Evolutionary conservation across 2,113 vertebrate genomes (phyloP).

Genomic region (Aviceda subcristata): DNA sequence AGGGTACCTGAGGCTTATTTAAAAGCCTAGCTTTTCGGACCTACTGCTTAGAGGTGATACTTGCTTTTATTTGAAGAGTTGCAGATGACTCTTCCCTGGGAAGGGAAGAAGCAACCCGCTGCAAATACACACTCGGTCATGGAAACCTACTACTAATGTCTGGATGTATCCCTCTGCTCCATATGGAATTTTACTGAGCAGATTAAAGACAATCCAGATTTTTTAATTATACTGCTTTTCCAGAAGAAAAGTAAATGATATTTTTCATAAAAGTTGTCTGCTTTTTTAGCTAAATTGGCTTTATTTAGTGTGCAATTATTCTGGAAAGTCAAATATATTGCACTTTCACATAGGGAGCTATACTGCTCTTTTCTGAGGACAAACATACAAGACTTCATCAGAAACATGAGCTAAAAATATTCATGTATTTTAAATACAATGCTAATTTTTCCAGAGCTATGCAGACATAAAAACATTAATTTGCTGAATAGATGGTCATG

Average conservation of each 20-base stretch:
- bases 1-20: not conserved
- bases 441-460: not conserved
- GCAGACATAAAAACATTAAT: not conserved
- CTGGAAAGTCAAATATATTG: not conserved
- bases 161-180: not conserved
- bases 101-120: not conserved
- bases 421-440: not conserved
- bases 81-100: not conserved
- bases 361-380: not conserved
- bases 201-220: not conserved
- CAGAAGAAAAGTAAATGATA: not conserved
- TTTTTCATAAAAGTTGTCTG: not conserved
- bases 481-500: not conserved
- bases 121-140: not conserved
- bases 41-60: not conserved
- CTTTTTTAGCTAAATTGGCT: not conserved
- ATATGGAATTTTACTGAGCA: not conserved
- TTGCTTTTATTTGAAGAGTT: not conserved
- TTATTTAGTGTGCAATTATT: not conserved
- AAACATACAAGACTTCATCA: not conserved
- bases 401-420: not conserved
- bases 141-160: not conserved
- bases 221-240: not conserved
- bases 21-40: not conserved
- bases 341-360: not conserved